phyloP scores from a whole-genome alignment of 1,140 invertebrate species.

The Formica selysi region DNA sequence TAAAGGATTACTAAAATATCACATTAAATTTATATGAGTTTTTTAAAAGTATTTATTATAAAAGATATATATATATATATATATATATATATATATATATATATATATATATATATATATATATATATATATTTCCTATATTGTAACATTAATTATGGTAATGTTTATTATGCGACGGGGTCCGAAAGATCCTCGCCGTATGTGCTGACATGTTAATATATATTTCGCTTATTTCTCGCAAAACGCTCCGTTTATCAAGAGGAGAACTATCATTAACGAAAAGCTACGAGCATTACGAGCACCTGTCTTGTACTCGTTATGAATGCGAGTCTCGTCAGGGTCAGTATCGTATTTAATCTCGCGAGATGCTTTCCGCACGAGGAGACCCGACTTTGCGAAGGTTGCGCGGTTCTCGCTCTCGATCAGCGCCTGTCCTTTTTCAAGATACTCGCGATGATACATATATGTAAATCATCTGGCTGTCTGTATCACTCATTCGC shows the following conservation, averaged over 20 bases:
- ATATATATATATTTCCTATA: no score
- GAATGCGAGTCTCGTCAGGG: conserved; percentile 52
- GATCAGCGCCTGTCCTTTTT: neutral
- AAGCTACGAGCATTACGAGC: conserved; percentile 25
- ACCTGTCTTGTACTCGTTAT: conserved; percentile 18
- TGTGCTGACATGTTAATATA: neutral
- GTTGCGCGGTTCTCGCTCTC: conserved; percentile 8
- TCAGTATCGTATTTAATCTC: conserved; percentile 45
- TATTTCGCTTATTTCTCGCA: neutral
- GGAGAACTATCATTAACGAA: conserved; percentile 20
- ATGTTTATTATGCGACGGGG: neutral
- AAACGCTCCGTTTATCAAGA: neutral
- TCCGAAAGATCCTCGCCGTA: neutral
- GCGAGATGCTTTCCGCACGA: neutral
- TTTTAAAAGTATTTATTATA: no score
- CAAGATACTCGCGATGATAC: conserved; percentile 26
- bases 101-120: neutral
- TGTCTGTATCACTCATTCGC: conserved; percentile 36
- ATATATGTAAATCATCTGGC: conserved; percentile 15
- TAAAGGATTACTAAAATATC: no score
- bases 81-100: neutral
- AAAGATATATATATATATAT: neutral
- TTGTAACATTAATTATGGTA: neutral
- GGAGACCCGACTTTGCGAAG: conserved; percentile 34
- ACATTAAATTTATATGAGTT: no score